Conservation (phyloP, 1,140 invertebrate genomes). For the Hyles vespertilio region DNA sequence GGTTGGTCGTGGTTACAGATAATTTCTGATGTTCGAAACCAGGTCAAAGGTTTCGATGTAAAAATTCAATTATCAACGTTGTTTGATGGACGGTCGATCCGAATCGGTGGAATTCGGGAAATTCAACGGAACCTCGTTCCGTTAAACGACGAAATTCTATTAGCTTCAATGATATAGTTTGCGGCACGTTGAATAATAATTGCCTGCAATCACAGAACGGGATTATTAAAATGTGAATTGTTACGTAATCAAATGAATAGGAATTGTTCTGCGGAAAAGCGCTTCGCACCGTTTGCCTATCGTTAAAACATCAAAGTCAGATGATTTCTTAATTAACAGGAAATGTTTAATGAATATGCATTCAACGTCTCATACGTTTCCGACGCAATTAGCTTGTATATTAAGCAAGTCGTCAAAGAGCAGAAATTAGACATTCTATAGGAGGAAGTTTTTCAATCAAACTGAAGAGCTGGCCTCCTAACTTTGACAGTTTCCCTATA, state of each 20-base stretch:
- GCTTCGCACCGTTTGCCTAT: background rate
- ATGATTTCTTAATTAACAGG: background rate
- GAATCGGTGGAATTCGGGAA: slow-evolving; percentile 7
- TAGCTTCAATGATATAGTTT: slow-evolving; percentile 21
- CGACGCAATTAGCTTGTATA: too few species aligned
- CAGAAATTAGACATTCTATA: background rate
- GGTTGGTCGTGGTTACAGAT: slow-evolving; percentile 12
- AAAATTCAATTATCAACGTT: slow-evolving; percentile 25
- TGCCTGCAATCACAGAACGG: slow-evolving; percentile 16
- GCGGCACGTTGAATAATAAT: slow-evolving; percentile 10
- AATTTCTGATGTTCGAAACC: slow-evolving; percentile 11
- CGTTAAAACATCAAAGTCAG: slow-evolving; percentile 3
- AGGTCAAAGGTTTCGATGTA: slow-evolving; percentile 13
- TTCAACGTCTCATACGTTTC: too few species aligned
- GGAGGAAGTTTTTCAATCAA: slow-evolving; percentile 12
- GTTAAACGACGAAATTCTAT: slow-evolving; percentile 23
- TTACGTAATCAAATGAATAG: slow-evolving; percentile 1
- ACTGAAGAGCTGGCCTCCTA: background rate
- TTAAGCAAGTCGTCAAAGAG: too few species aligned
- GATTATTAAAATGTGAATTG: slow-evolving; percentile 10
- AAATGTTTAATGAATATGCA: too few species aligned
- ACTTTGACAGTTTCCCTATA: slow-evolving; percentile 3
- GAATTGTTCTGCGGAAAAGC: background rate
- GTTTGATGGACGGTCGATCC: slow-evolving; percentile 16
- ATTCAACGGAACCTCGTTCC: slow-evolving; percentile 10